Conservation (phyloP, 2,797 vertebrate genomes). For the Onychomys leucogaster region DNA sequence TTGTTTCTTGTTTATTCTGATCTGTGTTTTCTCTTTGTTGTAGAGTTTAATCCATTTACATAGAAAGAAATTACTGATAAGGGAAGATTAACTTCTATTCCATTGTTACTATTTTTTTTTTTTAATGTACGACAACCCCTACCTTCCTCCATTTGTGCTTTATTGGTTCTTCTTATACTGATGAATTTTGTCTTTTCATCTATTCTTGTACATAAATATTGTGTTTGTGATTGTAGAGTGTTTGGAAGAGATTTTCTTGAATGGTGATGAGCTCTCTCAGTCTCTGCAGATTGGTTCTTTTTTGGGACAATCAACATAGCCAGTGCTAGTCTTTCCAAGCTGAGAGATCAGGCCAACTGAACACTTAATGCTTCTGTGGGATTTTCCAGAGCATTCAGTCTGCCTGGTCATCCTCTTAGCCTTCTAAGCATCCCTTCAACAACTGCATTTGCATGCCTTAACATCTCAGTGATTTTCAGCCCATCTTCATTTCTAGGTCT, state of each 20-base stretch:
- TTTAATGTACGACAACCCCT: not conserved
- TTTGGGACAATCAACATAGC: not conserved
- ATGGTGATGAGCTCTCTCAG: not conserved
- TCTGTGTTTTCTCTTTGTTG: not conserved
- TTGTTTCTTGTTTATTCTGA: not conserved
- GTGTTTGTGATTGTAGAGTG: not conserved
- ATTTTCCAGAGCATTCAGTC: not conserved
- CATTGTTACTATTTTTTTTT: not conserved
- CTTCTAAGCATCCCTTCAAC: not conserved
- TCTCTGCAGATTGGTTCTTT: not conserved
- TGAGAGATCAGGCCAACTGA: not conserved
- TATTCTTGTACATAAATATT: not conserved
- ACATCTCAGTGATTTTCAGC: not conserved
- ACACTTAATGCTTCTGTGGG: not conserved
- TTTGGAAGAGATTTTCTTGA: not conserved
- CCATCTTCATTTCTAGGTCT: not conserved
- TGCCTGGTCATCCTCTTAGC: not conserved
- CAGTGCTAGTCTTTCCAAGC: not conserved
- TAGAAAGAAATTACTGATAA: conserved; percentile 1
- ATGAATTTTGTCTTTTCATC: not conserved
- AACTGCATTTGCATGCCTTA: not conserved
- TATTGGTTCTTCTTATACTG: not conserved
- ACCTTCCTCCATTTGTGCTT: not conserved
- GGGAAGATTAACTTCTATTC: not conserved
- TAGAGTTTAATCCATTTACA: not conserved